These are phyloP conservation scores for Drosophila ananassae DNA, from an alignment of 1,140 invertebrate species.

Conservation along the genomic window DNA sequence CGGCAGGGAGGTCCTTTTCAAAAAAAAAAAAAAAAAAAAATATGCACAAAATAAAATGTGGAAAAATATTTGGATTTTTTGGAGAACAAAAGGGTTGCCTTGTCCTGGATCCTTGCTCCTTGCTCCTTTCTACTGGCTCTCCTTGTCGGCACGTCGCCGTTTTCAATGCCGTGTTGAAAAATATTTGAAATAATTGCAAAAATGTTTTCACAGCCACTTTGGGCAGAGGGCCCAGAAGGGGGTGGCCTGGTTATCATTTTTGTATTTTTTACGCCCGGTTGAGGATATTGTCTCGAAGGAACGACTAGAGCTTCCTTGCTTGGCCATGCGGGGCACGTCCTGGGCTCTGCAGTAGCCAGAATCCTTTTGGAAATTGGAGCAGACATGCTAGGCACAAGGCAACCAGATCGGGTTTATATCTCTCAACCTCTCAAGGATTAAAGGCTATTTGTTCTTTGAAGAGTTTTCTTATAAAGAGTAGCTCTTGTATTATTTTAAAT, in stretches of 20 bases:
- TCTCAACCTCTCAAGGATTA: not conserved
- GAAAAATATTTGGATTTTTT: conserved; percentile 71
- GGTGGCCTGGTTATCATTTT: conserved; percentile 2
- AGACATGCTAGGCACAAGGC: conserved; percentile 19
- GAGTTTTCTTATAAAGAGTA: too few relatives aligned
- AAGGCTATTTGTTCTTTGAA: not conserved
- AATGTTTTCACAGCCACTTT: conserved; percentile 51
- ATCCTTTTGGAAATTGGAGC: conserved; percentile 19
- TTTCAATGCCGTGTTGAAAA: conserved; percentile 78
- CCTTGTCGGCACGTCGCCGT: conserved; percentile 70
- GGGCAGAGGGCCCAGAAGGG: not conserved
- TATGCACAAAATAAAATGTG: conserved; percentile 78
- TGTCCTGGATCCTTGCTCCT: conserved; percentile 3
- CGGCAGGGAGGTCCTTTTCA: not conserved
- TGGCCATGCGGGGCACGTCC: conserved; percentile 58
- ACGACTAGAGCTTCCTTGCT: not conserved
- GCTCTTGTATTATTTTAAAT: too few relatives aligned
- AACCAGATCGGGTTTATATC: not conserved
- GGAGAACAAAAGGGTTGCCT: conserved; percentile 50
- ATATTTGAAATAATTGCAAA: conserved; percentile 82
- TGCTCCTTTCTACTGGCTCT: conserved; percentile 1
- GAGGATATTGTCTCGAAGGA: conserved; percentile 13
- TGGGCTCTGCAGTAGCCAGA: conserved; percentile 24
- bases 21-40: conserved; percentile 27
- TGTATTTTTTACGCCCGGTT: not conserved